These are phyloP conservation scores for Phaethon lepturus DNA, from an alignment of 2,113 vertebrate species.

Conservation along the genomic window DNA sequence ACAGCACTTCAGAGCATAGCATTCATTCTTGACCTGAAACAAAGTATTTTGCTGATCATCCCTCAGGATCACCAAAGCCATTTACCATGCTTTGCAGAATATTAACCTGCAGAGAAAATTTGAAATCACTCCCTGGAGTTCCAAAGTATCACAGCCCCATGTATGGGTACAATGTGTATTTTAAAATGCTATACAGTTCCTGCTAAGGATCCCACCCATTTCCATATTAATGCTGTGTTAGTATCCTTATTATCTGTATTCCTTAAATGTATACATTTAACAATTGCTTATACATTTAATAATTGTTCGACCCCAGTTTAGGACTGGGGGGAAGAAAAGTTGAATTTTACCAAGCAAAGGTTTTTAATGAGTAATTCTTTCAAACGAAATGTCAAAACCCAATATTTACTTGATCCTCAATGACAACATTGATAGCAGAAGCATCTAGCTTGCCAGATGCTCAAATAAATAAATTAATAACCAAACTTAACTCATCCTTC, in stretches of 20 bases:
- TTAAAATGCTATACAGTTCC: neutral
- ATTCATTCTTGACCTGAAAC: neutral
- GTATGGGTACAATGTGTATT: neutral
- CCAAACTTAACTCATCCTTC: neutral
- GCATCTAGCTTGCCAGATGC: neutral
- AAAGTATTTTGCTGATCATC: neutral
- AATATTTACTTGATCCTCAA: neutral
- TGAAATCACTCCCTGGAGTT: neutral
- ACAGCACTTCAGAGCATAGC: neutral
- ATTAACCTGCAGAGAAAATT: neutral
- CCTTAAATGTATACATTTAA: neutral
- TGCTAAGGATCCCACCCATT: neutral
- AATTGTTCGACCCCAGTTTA: neutral
- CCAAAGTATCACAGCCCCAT: neutral
- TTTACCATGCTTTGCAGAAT: neutral
- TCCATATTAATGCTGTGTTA: neutral
- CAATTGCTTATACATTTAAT: neutral
- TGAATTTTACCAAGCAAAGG: neutral
- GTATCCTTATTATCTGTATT: neutral
- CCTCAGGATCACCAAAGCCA: neutral
- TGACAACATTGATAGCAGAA: neutral
- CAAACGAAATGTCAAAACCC: neutral
- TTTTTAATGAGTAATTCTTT: neutral
- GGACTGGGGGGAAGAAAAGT: neutral
- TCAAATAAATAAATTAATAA: conserved; percentile 7